Conservation (phyloP, 2,113 vertebrate genomes). For the Serilophus lunatus region DNA sequence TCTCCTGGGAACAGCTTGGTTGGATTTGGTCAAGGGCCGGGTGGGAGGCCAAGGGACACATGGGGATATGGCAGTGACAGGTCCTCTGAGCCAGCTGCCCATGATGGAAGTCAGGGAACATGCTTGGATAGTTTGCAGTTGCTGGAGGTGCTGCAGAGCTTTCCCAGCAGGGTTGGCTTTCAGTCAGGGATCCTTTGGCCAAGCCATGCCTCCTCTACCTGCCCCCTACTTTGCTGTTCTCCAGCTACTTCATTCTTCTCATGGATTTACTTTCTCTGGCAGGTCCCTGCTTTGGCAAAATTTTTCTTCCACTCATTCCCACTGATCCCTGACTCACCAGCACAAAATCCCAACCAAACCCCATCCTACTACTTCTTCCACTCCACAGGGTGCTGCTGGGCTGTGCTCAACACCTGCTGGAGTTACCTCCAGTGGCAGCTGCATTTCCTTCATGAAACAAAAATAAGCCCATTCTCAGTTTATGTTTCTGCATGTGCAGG, state of each 20-base stretch:
- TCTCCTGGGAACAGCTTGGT: background rate
- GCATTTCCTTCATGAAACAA: rapidly evolving
- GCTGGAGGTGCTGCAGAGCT: background rate
- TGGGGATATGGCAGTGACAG: background rate
- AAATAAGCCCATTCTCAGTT: background rate
- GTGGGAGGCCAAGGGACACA: background rate
- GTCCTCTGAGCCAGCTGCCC: background rate
- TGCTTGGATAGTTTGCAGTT: rapidly evolving
- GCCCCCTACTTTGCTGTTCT: rapidly evolving
- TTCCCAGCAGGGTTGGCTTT: background rate
- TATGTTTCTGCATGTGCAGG: background rate
- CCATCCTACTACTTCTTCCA: background rate
- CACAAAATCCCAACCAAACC: rapidly evolving
- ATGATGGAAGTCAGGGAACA: background rate
- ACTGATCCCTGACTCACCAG: background rate
- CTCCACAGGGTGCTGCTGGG: background rate
- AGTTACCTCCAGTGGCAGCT: background rate
- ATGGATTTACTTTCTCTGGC: background rate
- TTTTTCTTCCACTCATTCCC: background rate
- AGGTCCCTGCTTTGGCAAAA: background rate
- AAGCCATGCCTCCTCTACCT: background rate
- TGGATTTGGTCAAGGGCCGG: background rate
- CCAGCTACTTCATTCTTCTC: background rate
- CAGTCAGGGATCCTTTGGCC: background rate
- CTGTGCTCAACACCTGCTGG: background rate